Percentiles rank a stretch among this genome's conserved stretches.
These are phyloP conservation scores for Rhincodon typus DNA, from an alignment of 2,797 vertebrate species.

Conservation along the genomic window DNA sequence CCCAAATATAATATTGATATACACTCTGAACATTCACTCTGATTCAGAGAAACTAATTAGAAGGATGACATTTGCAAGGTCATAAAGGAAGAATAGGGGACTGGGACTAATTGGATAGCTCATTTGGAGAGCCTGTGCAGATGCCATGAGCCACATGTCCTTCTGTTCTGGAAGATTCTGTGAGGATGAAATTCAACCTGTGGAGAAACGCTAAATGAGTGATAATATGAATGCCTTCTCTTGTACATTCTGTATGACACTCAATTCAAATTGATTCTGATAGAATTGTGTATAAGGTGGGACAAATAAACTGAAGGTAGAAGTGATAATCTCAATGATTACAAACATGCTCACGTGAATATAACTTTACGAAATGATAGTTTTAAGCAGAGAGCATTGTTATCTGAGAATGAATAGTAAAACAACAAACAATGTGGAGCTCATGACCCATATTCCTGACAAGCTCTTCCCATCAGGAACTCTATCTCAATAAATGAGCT, in stretches of 20 bases:
- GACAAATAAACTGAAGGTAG: background rate
- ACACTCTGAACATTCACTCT: too few species aligned
- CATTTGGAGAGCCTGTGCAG: background rate
- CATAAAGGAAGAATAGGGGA: background rate
- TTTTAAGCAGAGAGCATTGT: background rate
- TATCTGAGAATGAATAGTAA: background rate
- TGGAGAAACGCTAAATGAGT: background rate
- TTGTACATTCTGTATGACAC: background rate
- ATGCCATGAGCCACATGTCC: background rate
- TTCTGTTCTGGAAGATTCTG: background rate
- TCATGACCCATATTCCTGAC: background rate
- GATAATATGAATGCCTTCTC: too few species aligned
- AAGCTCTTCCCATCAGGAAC: background rate
- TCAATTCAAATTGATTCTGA: background rate
- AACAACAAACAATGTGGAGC: background rate
- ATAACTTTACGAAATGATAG: background rate
- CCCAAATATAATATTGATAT: too few species aligned
- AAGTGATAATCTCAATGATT: background rate
- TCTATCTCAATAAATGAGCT: background rate
- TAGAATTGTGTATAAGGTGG: background rate
- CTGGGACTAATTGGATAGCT: background rate
- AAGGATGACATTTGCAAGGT: background rate
- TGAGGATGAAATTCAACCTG: background rate
- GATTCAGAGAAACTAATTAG: background rate
- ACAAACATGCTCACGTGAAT: background rate